Base-by-base conservation (phyloP, 2,797 vertebrate genomes). In the Syngnathus acus region DNA sequence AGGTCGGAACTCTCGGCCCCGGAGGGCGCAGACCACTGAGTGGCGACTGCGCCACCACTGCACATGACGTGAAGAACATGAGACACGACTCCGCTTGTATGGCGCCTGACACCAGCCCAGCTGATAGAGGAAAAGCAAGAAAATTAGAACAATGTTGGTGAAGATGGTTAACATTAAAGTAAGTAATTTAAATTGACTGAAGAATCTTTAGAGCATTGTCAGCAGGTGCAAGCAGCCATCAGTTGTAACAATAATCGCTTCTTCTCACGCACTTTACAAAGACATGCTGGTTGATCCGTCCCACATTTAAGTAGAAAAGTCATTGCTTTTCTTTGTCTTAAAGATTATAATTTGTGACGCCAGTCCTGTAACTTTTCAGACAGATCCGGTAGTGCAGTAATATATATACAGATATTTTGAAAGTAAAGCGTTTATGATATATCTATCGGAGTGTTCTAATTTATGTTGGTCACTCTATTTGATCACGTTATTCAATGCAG, bases 11-110 rank as follows among this genome's bases (percentile, higher is more conserved):
- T 99, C 95, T 55, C 96, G 90, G 11, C 92, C 94, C 69, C 94
- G 94, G 69, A 99, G 86, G 50, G 95, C 97, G 79, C 91, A 95
- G 37, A 99, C 94, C 81, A 99, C 85, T 0, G 96, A 99, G 83
- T 88, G 91, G 77, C 92, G 94, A 68, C 86, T 92, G 88, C 16
- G 88, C 92, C 68, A 92, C 90, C 67, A 97, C 69, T 92, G 95
- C 70, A 87, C 88, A 78, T 91, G 90, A 60, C 85, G 88, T 37
- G 90, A 90, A 55, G 89, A 90, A 74, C 84, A 89, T 68, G 89
- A 90, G 65, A 91, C 83, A 40, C 90, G 89, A 60, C 79, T 87
- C 65, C 89, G 87, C 86, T 92, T 92, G 68, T 84, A 73, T 70
- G 86, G 83, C 5, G 82, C 76, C 81, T 89, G 90, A 84, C 88